Evolutionary conservation across 2,797 vertebrate species (phyloP).

Genomic region (Oceanodroma leucorhoa): DNA sequence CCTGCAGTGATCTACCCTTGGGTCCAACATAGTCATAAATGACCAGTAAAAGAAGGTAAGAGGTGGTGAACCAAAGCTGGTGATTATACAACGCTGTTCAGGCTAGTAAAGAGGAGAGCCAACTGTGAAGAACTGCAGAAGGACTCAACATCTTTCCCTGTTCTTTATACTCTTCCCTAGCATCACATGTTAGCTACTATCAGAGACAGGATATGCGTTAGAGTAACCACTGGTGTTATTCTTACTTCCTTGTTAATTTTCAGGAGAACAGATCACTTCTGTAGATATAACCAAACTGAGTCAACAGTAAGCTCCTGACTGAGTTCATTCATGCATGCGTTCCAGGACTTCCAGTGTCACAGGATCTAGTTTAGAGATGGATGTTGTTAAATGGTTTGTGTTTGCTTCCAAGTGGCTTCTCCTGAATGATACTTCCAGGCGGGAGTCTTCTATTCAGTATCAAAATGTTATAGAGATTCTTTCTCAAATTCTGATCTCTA

Average conservation of each 20-base stretch:
- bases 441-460: background rate
- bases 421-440: background rate
- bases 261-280: background rate
- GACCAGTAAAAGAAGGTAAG: background rate
- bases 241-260: background rate
- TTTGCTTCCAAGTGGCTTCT: background rate
- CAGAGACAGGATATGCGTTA: background rate
- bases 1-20: background rate
- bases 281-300: background rate
- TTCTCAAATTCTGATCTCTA: background rate
- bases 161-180: background rate
- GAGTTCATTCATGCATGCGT: fast-evolving
- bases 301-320: background rate
- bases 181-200: background rate
- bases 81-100: background rate
- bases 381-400: background rate
- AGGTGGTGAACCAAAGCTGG: background rate
- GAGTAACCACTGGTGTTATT: background rate
- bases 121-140: background rate
- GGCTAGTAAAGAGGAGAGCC: background rate
- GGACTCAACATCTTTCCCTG: background rate
- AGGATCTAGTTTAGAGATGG: background rate
- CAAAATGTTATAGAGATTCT: background rate
- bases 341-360: background rate
- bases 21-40: background rate